Base-by-base conservation (phyloP, 2,113 vertebrate genomes). In the Mus pahari region DNA sequence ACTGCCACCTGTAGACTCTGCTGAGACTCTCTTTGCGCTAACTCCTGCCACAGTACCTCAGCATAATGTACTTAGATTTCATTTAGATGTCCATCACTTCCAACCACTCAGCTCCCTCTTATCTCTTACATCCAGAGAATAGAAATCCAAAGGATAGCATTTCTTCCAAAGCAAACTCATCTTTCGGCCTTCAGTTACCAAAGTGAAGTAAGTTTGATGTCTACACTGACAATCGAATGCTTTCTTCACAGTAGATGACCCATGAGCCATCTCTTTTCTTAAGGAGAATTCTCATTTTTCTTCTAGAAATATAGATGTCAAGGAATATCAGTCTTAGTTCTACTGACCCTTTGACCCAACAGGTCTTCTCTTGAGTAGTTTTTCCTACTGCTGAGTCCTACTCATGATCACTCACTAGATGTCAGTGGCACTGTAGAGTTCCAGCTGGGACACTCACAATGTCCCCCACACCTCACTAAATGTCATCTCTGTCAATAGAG, bases 11-110 rank as follows among this genome's bases (percentile, higher is more conserved):
- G 36, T 9, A 8, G 53, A 28, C 16, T 62, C 77, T 42, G 20
- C 60, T 13, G 19, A 84, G 68, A 22, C 14, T 39, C 36, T 55
- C 71, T 74, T 9, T 14, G 3, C 1, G 2, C 19, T 50, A 19
- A 0, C 19, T 71, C 50, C 60, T 17, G 0, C 62, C 45, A n/a
- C 9, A 17, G 36, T 53, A 39, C 42, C 2, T 3, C 2, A 58
- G 26, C 17, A 26, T 1, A 20, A 48, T 6, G 1, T 3, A 7
- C 8, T 19, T 36, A 12, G 5, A 10, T 20, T 16, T 36, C 71
- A 1, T 36, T 24, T 8, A 62, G 48, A 19, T 8, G 13, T 4
- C 39, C 12, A 12, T 11, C 31, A 68, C 36, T 28, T 8, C 14
- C 87, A 22, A 1, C 8, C n/a, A 1, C 0, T 3, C 5, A 7